phyloP scores from a whole-genome alignment of 2,888 invertebrate species.

The Gerris lacustris region DNA sequence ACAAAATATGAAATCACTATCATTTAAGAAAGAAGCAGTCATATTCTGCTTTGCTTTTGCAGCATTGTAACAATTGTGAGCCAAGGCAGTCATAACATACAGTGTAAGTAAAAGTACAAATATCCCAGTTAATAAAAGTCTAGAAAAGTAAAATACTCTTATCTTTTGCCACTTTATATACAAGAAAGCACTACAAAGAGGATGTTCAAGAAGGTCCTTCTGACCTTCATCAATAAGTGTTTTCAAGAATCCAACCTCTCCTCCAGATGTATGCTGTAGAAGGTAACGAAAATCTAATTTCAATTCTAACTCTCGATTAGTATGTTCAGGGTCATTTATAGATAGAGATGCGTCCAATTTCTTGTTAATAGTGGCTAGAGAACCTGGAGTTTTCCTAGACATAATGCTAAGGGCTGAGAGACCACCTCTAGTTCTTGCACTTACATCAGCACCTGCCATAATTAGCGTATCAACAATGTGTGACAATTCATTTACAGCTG shows the following conservation, averaged over 20 bases:
- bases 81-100: conserved; percentile 68
- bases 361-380: conserved; percentile 67
- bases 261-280: conserved; percentile 66
- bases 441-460: conserved; percentile 77
- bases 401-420: conserved; percentile 76
- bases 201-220: conserved; percentile 74
- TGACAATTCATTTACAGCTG: conserved; percentile 70
- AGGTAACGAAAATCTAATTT: conserved; percentile 71
- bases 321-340: conserved; percentile 40
- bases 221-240: conserved; percentile 81
- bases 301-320: conserved; percentile 67
- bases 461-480: conserved; percentile 75
- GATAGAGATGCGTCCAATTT: conserved; percentile 64
- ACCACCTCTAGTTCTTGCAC: conserved; percentile 73
- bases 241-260: conserved; percentile 74
- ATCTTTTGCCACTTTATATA: conserved; percentile 85
- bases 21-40: conserved; percentile 25
- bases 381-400: conserved; percentile 73
- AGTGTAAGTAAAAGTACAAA: conserved; percentile 69
- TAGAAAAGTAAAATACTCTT: conserved; percentile 70
- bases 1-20: conserved; percentile 41
- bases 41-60: conserved; percentile 48
- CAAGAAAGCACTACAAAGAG: conserved; percentile 73
- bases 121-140: conserved; percentile 63
- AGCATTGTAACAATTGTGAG: conserved; percentile 74